Evolutionary conservation across 1,140 invertebrate species (phyloP), one percentile per base, ranked within the genome.

Genomic region (Pissodes strobi): DNA sequence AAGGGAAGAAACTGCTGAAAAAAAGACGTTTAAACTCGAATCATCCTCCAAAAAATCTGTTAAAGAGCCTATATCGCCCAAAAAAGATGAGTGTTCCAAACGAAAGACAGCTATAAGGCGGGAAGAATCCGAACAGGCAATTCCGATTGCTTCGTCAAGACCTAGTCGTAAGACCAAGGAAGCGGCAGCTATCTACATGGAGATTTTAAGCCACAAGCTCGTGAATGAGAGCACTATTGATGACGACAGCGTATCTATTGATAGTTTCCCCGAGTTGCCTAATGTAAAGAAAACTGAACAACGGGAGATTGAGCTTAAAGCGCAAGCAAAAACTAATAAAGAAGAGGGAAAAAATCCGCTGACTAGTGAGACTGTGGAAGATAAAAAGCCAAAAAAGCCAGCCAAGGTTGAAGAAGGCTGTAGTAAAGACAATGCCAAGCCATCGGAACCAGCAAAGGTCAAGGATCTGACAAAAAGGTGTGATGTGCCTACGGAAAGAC

Each of bases 141-240:
- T 18, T 0, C 63, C 38, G 34, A 64, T 49, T 39, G 17, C 21
- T 27, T 67, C 60, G 9, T 55, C 57, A 22, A 58, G 88, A 37
- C 88, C 88, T 0, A 82, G 84, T 1, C 80, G 89, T 34, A 90
- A 88, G 75, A 90, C 88, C 3, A 91, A 90, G 74, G 88, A 90
- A 78, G 87, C 87, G 46, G 88, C 88, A 12, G 82, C 88, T 15
- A 83, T 89, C 19, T 90, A 88, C 64, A 88, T 90, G 86, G 88
- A 89, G 72, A 84, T 90, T 66, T 79, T 91, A 19, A 87, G 86
- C 6, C 84, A 87, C 69, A 88, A 88, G 72, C 78, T 90, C 17
- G 80, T 83, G 0, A 81, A 79, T 69, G 80, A 83, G 0, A 76
- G 76, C 43, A 80, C 82, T 69, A 70, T 81, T 49, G 84, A 85